Conservation (phyloP, 2,113 vertebrate genomes). For the Nannobrachium achirus region DNA sequence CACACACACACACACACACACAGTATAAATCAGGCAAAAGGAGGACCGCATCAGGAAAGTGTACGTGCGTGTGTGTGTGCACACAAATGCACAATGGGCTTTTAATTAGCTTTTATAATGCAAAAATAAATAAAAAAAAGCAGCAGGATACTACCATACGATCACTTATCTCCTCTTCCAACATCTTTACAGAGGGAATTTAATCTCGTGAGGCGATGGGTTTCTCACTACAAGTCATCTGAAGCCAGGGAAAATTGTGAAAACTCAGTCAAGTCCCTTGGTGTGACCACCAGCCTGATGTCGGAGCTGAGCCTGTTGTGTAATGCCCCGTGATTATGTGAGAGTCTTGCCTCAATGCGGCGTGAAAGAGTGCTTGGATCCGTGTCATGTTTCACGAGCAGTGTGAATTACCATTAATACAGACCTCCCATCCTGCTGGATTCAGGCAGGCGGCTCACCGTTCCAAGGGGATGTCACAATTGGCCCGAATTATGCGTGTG, state of each 20-base stretch:
- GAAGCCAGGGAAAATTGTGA: not conserved
- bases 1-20: conserved; percentile 28
- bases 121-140: not conserved
- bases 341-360: conserved; percentile 18
- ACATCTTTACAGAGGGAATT: not conserved
- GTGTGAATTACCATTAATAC: conserved; percentile 37
- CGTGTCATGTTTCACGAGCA: conserved; percentile 36
- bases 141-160: not conserved
- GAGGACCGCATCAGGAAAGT: no score
- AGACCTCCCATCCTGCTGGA: not conserved
- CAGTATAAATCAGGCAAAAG: not conserved
- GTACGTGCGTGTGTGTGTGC: no score
- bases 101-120: no score
- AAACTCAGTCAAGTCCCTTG: not conserved
- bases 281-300: not conserved
- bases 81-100: no score
- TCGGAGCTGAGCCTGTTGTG: not conserved
- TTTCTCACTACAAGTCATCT: not conserved
- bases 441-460: conserved; percentile 18
- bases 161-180: no score
- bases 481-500: conserved; percentile 6
- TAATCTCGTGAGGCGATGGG: not conserved
- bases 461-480: conserved; percentile 30
- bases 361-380: conserved; percentile 18
- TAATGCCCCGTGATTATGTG: conserved; percentile 14